Base-by-base conservation (phyloP, 2,113 vertebrate genomes). In the Sinocyclocheilus grahami region DNA sequence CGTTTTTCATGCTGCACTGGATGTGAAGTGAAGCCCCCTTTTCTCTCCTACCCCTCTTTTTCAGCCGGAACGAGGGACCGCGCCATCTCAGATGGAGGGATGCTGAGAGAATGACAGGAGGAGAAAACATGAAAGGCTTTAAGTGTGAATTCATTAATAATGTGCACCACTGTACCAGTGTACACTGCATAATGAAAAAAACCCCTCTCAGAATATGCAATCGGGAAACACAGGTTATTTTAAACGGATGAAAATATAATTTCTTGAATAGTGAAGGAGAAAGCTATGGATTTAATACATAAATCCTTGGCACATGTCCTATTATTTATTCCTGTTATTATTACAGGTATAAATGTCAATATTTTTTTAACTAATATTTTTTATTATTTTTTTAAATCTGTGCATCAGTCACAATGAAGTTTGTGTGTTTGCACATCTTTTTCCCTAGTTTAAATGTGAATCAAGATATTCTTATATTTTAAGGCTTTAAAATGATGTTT, bases 101-200 rank as follows among this genome's bases (percentile, higher is more conserved):
- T 88, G 85, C 89, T 90, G 89, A 78, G 89, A 86, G 85, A 88
- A n/a, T 88, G 89, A 90, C 89, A 90, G 87, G 77, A 85, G 71
- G 62, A 86, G 82, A 88, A 84, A 86, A 82, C 89, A 89, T 89
- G 63, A 88, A 90, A 90, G 87, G 65, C 72, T 87, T 87, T 78
- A 89, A 79, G 78, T 85, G 79, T 82, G 86, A 87, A 87, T 87
- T 82, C 88, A 89, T 89, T 89, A 89, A 89, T 89, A 89, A 87
- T 89, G 60, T 86, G 65, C 78, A 82, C 78, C 88, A 55, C 63
- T 53, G 83, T 53, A 82, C 78, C 88, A 55, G 53, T 53, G 83
- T 53, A 42, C 74, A 67, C 85, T 79, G 81, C 53, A 82, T 46
- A 33, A 33, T 33, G 30, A 88, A 51, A 83, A 58, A 58, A 63